Evolutionary conservation across 2,113 vertebrate genomes (phyloP).

Genomic region (Agapornis roseicollis): DNA sequence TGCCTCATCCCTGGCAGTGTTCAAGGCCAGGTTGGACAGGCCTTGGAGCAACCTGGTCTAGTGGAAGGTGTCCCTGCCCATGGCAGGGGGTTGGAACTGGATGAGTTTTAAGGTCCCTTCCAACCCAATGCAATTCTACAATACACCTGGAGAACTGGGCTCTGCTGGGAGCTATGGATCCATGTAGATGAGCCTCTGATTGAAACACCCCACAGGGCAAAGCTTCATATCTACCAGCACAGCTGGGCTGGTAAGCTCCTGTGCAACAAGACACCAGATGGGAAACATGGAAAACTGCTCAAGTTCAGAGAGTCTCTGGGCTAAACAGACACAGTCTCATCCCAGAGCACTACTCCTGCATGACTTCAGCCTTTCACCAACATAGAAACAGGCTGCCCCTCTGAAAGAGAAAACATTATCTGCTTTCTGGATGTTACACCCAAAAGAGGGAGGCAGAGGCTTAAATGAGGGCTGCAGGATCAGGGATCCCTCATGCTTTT

Average conservation of each 20-base stretch:
- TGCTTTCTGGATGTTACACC: not conserved
- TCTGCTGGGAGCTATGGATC: not conserved
- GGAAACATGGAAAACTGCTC: not conserved
- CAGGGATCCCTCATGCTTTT: not conserved
- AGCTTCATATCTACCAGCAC: not conserved
- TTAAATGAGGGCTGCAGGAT: not conserved
- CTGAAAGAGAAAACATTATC: not conserved
- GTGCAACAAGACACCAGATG: accelerated
- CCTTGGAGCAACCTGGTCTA: not conserved
- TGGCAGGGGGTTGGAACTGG: not conserved
- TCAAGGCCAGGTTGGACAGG: not conserved
- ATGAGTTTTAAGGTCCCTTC: not conserved
- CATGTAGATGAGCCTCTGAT: no score
- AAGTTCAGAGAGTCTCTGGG: not conserved
- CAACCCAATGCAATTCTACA: not conserved
- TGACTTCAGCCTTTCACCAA: not conserved
- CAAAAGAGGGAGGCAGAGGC: not conserved
- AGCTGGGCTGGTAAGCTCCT: no score
- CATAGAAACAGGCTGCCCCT: not conserved
- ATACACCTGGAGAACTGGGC: not conserved
- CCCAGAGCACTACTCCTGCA: accelerated
- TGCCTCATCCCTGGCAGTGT: not conserved
- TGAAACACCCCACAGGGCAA: not conserved
- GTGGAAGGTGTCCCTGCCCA: not conserved
- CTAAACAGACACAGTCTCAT: not conserved